Conservation (phyloP, 2,888 invertebrate species). For the Ophioninae sp. region DNA sequence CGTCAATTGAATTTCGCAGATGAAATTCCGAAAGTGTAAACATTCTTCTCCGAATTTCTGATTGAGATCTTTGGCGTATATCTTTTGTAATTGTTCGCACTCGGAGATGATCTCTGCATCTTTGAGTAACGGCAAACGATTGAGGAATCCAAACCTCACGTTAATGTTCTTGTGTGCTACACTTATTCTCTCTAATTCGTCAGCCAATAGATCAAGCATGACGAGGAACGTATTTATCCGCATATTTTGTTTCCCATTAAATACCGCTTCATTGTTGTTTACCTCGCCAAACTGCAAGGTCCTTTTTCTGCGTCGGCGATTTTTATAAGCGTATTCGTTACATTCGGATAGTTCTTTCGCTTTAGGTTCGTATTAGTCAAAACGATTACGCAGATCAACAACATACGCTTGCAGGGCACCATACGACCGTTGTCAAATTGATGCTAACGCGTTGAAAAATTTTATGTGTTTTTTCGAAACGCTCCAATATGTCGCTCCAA, state of each 20-base stretch:
- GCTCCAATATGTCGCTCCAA: slow-evolving; percentile 60
- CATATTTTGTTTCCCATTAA: slow-evolving; percentile 52
- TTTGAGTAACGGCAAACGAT: slow-evolving; percentile 15
- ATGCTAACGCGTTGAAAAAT: slow-evolving; percentile 46
- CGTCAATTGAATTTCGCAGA: slow-evolving; percentile 43
- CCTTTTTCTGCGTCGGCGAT: slow-evolving; percentile 42
- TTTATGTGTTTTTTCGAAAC: slow-evolving; percentile 59
- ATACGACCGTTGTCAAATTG: slow-evolving; percentile 56
- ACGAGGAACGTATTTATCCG: slow-evolving; percentile 52
- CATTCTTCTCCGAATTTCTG: slow-evolving; percentile 31
- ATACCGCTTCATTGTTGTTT: slow-evolving; percentile 51
- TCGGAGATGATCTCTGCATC: slow-evolving; percentile 22
- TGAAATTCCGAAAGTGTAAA: slow-evolving; percentile 44
- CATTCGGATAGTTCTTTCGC: slow-evolving; percentile 43
- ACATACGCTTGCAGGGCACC: slow-evolving; percentile 33
- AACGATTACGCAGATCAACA: slow-evolving; percentile 37
- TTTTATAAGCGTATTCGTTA: slow-evolving; percentile 53
- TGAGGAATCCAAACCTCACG: slow-evolving; percentile 9
- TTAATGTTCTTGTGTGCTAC: slow-evolving; percentile 34
- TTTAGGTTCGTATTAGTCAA: slow-evolving; percentile 37
- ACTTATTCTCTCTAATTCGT: no score
- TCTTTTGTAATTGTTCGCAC: slow-evolving; percentile 16
- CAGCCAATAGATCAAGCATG: no score
- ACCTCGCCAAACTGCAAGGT: slow-evolving; percentile 45
- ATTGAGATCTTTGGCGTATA: slow-evolving; percentile 16